These are phyloP conservation scores for Brachionus asplanchnoidis DNA, from an alignment of 1,140 invertebrate species.

Conservation along the genomic window DNA sequence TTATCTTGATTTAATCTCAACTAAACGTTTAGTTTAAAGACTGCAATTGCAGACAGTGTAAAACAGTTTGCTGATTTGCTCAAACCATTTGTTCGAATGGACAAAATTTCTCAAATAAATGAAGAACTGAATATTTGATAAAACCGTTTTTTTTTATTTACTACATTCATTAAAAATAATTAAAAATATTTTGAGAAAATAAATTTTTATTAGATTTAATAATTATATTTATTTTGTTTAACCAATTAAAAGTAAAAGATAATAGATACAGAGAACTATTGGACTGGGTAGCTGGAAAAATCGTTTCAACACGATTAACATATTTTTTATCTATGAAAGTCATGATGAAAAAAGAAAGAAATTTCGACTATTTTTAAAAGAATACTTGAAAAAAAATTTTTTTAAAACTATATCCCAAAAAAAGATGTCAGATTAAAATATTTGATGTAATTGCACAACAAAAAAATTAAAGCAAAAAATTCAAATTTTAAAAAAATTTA, in stretches of 20 bases:
- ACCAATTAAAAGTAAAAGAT: no score
- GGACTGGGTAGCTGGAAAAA: no score
- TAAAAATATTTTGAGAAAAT: not conserved
- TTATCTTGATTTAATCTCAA: not conserved
- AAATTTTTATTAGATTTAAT: not conserved
- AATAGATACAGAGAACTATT: no score
- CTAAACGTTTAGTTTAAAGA: not conserved
- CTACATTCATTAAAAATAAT: not conserved
- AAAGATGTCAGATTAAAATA: not conserved
- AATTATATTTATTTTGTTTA: no score
- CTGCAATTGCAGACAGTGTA: not conserved
- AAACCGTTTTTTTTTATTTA: not conserved
- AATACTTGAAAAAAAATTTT: no score
- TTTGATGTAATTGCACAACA: not conserved
- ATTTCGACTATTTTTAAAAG: no score
- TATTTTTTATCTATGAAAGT: no score
- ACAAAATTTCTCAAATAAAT: constrained; percentile 2
- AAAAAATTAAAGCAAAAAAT: not conserved
- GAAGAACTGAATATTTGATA: constrained; percentile 34
- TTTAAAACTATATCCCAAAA: no score
- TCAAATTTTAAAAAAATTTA: not conserved
- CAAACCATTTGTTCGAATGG: constrained; percentile 39
- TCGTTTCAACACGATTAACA: no score
- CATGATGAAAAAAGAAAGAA: no score
- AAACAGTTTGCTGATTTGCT: constrained; percentile 31